Conservation (phyloP, 1,140 invertebrate genomes). For the Parapsyche elsis region DNA sequence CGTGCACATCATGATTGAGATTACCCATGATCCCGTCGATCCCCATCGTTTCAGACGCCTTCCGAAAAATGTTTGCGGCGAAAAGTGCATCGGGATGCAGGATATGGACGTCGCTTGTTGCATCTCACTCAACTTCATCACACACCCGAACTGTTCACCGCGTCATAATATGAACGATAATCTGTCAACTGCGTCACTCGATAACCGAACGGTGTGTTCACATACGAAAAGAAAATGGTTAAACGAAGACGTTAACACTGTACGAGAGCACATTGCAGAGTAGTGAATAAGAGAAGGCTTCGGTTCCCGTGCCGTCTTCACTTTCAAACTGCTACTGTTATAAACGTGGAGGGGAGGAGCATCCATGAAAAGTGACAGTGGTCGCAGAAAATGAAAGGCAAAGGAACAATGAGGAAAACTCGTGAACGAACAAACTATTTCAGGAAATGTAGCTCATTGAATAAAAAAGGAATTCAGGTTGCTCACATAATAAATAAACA, state of each 20-base stretch:
- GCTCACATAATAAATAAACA: neutral
- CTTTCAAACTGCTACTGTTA: conserved; percentile 1
- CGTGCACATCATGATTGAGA: neutral
- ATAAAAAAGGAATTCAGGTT: neutral
- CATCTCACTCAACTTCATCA: conserved; percentile 58
- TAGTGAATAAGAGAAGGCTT: neutral
- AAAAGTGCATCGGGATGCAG: conserved; percentile 60
- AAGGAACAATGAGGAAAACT: neutral
- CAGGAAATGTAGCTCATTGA: neutral
- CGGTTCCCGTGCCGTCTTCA: conserved; percentile 4
- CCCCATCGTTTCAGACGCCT: conserved; percentile 75
- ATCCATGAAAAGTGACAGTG: conserved; percentile 41
- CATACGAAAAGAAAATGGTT: neutral
- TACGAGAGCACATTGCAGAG: neutral
- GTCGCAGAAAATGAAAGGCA: conserved; percentile 39
- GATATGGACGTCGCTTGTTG: conserved; percentile 66
- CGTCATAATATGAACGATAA: neutral
- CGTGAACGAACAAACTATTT: neutral
- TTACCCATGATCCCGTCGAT: conserved; percentile 78
- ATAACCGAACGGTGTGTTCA: conserved; percentile 10
- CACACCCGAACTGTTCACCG: neutral
- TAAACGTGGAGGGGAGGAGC: neutral
- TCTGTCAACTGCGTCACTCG: conserved; percentile 1
- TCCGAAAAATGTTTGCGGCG: conserved; percentile 64
- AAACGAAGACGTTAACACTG: neutral